Conservation (phyloP, 2,113 vertebrate genomes). For the Trematocara variabile region DNA sequence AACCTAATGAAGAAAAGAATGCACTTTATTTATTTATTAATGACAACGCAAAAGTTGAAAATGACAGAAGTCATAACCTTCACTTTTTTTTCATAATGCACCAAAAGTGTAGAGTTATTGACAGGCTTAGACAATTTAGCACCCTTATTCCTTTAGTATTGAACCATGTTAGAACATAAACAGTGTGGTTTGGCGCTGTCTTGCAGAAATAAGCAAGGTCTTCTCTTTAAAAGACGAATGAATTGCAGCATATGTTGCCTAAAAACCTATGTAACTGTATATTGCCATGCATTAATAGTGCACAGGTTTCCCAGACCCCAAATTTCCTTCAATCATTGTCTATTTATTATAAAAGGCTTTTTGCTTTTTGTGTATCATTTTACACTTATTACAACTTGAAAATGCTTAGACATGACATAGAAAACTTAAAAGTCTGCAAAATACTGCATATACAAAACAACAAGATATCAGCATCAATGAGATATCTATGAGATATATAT, state of each 20-base stretch:
- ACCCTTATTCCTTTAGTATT: not conserved
- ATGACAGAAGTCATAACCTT: not conserved
- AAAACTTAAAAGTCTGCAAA: not conserved
- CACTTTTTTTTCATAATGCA: not conserved
- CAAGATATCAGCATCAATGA: not conserved
- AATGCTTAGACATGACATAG: not conserved
- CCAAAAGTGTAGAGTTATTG: not conserved
- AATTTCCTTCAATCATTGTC: not conserved
- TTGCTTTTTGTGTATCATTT: not conserved
- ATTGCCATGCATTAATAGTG: not conserved
- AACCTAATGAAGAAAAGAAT: not conserved
- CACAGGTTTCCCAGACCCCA: not conserved
- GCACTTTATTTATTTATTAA: not conserved
- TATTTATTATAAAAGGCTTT: not conserved
- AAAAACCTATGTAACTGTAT: not conserved
- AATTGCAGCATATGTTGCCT: not conserved
- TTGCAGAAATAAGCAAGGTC: not conserved
- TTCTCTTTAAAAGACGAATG: not conserved
- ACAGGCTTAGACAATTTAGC: not conserved
- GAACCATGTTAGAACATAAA: not conserved
- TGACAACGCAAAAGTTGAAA: not conserved
- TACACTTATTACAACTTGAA: not conserved
- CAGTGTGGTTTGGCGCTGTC: not conserved
- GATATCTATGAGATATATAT: not conserved
- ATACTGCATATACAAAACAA: not conserved